Conservation (phyloP, 2,888 invertebrate genomes). For the Halocaridina rubra region DNA sequence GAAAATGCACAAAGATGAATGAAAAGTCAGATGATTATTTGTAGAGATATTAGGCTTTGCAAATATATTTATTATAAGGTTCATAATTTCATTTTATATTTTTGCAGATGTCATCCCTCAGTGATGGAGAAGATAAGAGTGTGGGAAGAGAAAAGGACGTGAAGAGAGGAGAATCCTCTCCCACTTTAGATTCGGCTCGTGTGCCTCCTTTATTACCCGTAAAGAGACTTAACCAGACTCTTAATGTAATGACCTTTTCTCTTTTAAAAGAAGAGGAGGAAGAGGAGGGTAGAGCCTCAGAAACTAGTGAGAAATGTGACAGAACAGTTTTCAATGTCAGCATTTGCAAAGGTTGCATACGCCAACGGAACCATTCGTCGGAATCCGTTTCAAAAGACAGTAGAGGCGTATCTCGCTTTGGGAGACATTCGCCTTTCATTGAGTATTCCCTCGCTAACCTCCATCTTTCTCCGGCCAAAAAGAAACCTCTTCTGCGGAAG, state of each 20-base stretch:
- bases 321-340: not conserved
- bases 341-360: constrained; percentile 28
- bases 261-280: not conserved
- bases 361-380: not conserved
- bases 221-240: not conserved
- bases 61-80: not conserved
- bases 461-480: constrained; percentile 49
- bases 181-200: not conserved
- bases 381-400: not conserved
- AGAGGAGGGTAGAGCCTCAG: not conserved
- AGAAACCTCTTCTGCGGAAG: constrained; percentile 44
- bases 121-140: constrained; percentile 8
- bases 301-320: not conserved
- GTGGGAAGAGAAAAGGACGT: not conserved
- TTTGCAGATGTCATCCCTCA: constrained; percentile 43
- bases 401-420: not conserved
- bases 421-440: constrained; percentile 27
- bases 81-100: not conserved
- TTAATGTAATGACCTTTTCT: constrained; percentile 3
- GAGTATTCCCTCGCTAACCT: constrained; percentile 42
- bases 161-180: not conserved
- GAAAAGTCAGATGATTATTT: not conserved
- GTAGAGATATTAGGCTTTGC: not conserved
- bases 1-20: not conserved
- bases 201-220: constrained; percentile 31